These are phyloP conservation scores for Nothura maculosa DNA, from an alignment of 2,797 vertebrate genomes.

Conservation along the genomic window DNA sequence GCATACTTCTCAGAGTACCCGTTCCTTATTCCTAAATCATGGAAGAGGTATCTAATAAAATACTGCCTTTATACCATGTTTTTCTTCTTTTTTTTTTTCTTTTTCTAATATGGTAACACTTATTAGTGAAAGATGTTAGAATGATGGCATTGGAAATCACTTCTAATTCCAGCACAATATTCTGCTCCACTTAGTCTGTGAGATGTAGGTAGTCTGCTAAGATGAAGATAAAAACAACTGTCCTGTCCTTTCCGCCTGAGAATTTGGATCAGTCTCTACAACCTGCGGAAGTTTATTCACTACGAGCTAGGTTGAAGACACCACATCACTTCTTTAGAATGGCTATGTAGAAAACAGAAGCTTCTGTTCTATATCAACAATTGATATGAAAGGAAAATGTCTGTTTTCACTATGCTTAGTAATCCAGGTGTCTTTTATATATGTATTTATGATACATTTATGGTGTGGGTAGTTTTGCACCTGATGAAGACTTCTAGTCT, in stretches of 20 bases:
- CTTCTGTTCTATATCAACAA: not conserved
- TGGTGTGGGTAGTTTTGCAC: not conserved
- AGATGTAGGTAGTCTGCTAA: not conserved
- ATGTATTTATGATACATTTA: not conserved
- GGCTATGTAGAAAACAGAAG: accelerated
- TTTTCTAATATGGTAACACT: not conserved
- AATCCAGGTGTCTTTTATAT: not conserved
- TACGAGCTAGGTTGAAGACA: not conserved
- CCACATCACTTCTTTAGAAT: not conserved
- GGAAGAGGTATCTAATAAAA: not conserved
- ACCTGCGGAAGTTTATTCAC: not conserved
- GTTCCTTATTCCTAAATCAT: not conserved
- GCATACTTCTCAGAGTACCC: not conserved
- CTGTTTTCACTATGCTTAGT: not conserved
- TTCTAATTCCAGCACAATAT: not conserved
- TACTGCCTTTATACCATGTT: not conserved
- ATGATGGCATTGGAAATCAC: not conserved
- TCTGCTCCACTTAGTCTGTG: not conserved
- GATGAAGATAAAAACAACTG: not conserved
- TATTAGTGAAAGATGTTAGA: not conserved
- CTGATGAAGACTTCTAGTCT: not conserved
- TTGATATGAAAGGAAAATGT: accelerated
- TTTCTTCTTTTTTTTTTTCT: not conserved
- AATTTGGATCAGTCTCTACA: not conserved
- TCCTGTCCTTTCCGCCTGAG: not conserved